Conservation (phyloP, 2,797 vertebrate species). For the Adelosebastes latens region DNA sequence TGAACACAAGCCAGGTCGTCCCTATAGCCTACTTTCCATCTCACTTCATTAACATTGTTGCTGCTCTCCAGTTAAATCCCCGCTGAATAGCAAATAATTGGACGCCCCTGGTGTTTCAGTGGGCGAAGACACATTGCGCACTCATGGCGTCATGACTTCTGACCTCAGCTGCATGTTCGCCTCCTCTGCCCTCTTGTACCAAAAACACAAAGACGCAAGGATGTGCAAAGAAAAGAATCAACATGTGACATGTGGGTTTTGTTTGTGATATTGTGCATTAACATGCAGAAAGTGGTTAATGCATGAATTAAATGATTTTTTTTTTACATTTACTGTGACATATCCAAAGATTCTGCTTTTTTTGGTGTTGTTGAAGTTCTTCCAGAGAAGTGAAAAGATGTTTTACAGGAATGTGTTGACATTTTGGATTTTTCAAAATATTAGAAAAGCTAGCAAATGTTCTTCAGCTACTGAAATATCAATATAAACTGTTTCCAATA, state of each 20-base stretch:
- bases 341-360: neutral
- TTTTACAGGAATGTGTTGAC: neutral
- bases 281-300: neutral
- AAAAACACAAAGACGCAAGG: neutral
- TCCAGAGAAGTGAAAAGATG: neutral
- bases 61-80: conserved; percentile 56
- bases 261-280: neutral
- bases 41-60: conserved; percentile 62
- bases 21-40: conserved; percentile 68
- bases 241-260: neutral
- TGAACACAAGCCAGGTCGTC: conserved; percentile 68
- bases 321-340: neutral
- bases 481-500: neutral
- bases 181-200: neutral
- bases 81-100: conserved; percentile 58
- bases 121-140: neutral
- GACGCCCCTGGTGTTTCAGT: conserved; percentile 29
- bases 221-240: neutral
- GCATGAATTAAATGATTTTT: neutral
- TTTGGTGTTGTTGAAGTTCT: neutral
- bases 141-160: conserved; percentile 20
- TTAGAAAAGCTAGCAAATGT: neutral
- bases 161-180: conserved; percentile 25
- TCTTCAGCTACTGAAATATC: neutral
- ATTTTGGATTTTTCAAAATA: neutral